Base-by-base conservation (phyloP, 2,888 invertebrate genomes). In the Microplitis deprimator region DNA sequence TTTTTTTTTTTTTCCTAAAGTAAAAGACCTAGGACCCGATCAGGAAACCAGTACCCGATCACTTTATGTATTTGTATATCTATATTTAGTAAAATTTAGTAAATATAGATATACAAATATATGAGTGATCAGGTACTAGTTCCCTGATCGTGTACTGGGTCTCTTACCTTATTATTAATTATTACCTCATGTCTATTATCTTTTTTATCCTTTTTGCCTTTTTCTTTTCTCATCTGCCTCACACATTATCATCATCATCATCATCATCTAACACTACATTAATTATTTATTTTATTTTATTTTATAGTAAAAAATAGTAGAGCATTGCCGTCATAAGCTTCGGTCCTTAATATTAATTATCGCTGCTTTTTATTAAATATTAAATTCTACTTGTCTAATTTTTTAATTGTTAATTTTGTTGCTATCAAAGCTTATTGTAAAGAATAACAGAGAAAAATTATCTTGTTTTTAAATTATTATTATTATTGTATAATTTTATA, bases 291-390 rank as follows among this genome's bases (percentile, higher is more conserved):
- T 68, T 50, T 50, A 62, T 68, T 59, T 60, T n/a, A 60, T 61
- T 40, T 72, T 39, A 75, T 38, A 50, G 50, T 50, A 50, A 50
- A 50, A 50, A 50, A 50, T 1, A 50, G 50, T 69, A 69, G 69
- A 69, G 68, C 62, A 71, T 39, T 71, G 41, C 59, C 16, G 50
- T 70, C 65, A 60, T 70, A 65, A 76, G 71, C 70, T 64, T 61
- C 75, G 62, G 75, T 68, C 67, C 68, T 68, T 64, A 38, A 8
- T 50, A 13, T 17, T 41, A 65, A 50, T 61, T 50, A 62, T 13
- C 8, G 61, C 39, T 73, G 41, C 29, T 10, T 62, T 10, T 59
- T 50, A 8, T 50, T 50, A 50, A 59, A 59, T 6, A n/a, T 29
- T 10, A 40, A 68, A n/a, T 68, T 16, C 39, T n/a, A 40, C 29